Conservation (phyloP, 2,888 invertebrate genomes). For the Criorhina ranunculi region DNA sequence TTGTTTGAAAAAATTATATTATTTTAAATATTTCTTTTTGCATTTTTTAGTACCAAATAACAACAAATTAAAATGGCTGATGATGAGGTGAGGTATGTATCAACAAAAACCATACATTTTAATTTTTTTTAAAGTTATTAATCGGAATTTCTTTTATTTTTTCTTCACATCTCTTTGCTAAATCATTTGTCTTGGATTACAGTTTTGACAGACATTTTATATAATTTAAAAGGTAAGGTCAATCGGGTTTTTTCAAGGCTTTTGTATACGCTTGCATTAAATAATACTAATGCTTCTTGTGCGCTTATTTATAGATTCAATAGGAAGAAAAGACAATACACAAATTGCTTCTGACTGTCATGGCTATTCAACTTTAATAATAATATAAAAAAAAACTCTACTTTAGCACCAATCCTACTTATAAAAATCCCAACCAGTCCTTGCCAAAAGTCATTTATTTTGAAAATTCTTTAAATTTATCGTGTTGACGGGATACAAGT, state of each 20-base stretch:
- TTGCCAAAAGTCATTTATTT: conserved; percentile 63
- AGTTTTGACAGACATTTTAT: conserved; percentile 44
- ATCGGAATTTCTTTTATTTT: conserved; percentile 19
- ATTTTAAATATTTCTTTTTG: conserved; percentile 34
- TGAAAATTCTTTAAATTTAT: conserved; percentile 25
- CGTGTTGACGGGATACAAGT: conserved; percentile 21
- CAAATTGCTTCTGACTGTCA: conserved; percentile 69
- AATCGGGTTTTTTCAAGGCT: conserved; percentile 22
- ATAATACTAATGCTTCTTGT: conserved; percentile 60
- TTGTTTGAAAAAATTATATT: conserved; percentile 22
- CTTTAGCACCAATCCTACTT: conserved; percentile 35
- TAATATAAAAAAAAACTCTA: conserved; percentile 51
- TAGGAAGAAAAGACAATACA: conserved; percentile 65
- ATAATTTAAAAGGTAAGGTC: conserved; percentile 62
- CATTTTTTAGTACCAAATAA: conserved; percentile 77
- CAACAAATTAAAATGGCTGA: conserved; percentile 90
- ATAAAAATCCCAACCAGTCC: conserved; percentile 17
- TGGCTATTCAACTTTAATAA: conserved; percentile 66
- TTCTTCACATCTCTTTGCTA: not conserved
- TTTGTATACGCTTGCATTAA: conserved; percentile 47
- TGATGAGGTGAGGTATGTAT: conserved; percentile 96
- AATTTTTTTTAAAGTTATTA: not conserved
- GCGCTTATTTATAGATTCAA: conserved; percentile 73
- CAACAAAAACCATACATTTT: not conserved
- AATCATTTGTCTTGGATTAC: conserved; percentile 24